Evolutionary conservation across 1,140 invertebrate genomes (phyloP), one percentile per base, ranked within the genome.

Genomic region (Polyergus mexicanus): DNA sequence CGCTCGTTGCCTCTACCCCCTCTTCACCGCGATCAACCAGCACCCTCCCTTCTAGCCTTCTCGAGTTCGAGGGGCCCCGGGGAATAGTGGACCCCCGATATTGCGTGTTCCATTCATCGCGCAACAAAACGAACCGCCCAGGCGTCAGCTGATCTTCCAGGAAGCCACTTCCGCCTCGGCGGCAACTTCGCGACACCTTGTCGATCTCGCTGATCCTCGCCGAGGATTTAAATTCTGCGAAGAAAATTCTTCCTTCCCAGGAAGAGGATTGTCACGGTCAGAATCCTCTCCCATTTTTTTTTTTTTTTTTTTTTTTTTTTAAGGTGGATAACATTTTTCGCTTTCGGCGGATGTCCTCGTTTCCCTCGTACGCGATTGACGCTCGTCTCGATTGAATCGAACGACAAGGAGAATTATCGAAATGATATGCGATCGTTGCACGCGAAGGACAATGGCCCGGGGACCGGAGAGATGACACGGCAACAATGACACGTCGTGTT

Each of bases 401-500:
- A 28, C 35, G 63, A 16, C 54, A 32, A 60, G 41, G 58, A 58
- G 7, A 16, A 62, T 56, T 47, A 74, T 72, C 54, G 54, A 83
- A 72, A 83, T 11, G 38, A 72, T 54, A 83, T 38, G 63, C 85
- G 71, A 83, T 84, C 80, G 84, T 84, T 76, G 72, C 81, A 75
- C 47, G 47, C 16, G 86, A 56, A 77, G 86, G 87, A 89, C 84
- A 89, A 92, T 90, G 90, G 88, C 92, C 89, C 28, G 44, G 41
- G 41, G 38, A n/a, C 32, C 85, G 47, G 84, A 86, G 89, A 90
- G 94, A 94, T 94, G 93, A 94, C 92, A 92, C 89, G 89, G 93
- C 93, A 94, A 94, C 92, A 94, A 93, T 92, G 90, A 83, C 71
- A 86, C n/a, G 86, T 81, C 81, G 83, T 92, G 89, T 91, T 93